Base-by-base conservation (phyloP, 2,113 vertebrate genomes). In the Nothobranchius furzeri region DNA sequence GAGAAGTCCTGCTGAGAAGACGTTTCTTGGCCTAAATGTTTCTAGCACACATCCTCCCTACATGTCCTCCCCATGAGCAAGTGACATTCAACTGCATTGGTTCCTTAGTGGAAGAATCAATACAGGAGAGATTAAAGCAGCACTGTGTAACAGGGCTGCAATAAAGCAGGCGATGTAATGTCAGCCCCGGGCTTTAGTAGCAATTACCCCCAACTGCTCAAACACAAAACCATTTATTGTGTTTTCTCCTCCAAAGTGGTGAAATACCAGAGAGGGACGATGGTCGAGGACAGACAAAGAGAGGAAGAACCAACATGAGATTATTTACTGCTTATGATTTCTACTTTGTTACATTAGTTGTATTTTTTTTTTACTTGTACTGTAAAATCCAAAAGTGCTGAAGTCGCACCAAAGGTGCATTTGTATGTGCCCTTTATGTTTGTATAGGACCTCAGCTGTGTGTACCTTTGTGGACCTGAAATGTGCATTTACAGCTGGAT, bases 201-300 rank as follows among this genome's bases (percentile, higher is more conserved):
- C 77, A 88, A 83, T 83, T 81, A 77, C 54, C 81, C 60, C 60
- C 63, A 68, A 83, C 72, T 46, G 66, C 60, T 65, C 47, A 40
- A 75, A 82, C 79, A 82, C 45, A 59, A 73, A 82, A 71, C 59
- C 74, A 81, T 70, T 80, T 60, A 70, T 14, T 50, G 58, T 25
- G 20, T 62, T 57, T 61, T 17, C 12, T 47, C 6, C 36, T 20
- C 48, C 2, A 49, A 37, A 43, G 53, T 50, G 57, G 76, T 11
- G 12, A 76, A 79, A 70, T 69, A 46, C 50, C 53, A 78, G 66
- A 46, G 57, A 59, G 52, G 12, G 36, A 25, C 69, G 69, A 70
- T 24, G 67, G 66, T 50, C 1, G 10, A 47, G n/a, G 36, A n/a
- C 36, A 60, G 17, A 56, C 5, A 17, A 17, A 11, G 7, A 30